Base-by-base conservation (phyloP, 2,797 vertebrate species). In the Phrynocephalus vlangalii region DNA sequence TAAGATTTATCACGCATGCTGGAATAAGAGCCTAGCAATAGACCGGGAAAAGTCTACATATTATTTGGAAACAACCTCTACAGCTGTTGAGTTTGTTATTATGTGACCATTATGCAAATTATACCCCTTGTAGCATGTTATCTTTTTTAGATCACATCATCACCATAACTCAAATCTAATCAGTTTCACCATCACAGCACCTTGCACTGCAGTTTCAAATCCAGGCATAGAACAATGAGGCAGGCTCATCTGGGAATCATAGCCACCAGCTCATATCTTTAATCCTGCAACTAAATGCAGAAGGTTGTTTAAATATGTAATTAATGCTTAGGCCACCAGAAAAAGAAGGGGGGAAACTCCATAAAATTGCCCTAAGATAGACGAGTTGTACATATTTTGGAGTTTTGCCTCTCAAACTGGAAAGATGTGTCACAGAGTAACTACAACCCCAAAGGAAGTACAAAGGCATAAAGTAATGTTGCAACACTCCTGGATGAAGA, bases 91-190 rank as follows among this genome's bases (percentile, higher is more conserved):
- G 3, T 6, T 9, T 79, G 84, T 83, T 90, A 71, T 77, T 56
- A 91, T 78, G 44, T 33, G 6, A 73, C 26, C 71, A 71, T 15
- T 63, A 63, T 2, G n/a, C 50, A 83, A 89, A 87, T 85, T 80
- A 85, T 26, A 52, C 38, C 8, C n/a, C 83, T 79, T 9, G 20
- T 73, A 63, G 28, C 24, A 67, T 56, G 8, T 44, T 70, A 87
- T 60, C 70, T 66, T n/a, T 66, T 89, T 28, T 52, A 6, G 90
- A 6, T 20, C 24, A 87, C 16, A 10, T 87, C 4, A 28, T 79
- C 67, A 26, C 10, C 9, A 26, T 70, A 48, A 56, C 67, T 78
- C 5, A 11, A 20, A 82, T 20, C 82, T 85, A 78, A 63, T 70
- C 33, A 76, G 78, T 82, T 11, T 71, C 0, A 1, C 28, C 75